Evolutionary conservation across 2,797 vertebrate genomes (phyloP).

Genomic region (Cyclopterus lumpus): DNA sequence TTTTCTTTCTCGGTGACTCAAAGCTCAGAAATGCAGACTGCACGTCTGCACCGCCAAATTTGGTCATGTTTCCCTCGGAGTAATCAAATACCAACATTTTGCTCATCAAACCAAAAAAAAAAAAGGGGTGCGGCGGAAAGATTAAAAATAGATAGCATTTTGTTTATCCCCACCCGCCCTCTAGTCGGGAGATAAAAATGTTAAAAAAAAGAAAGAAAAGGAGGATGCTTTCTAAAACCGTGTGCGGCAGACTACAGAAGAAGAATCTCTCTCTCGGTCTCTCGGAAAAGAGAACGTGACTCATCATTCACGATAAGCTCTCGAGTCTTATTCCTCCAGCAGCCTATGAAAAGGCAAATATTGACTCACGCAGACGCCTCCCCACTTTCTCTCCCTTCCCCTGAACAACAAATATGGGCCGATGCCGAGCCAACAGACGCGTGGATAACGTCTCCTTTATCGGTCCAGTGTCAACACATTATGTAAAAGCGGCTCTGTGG

Average conservation of each 20-base stretch:
- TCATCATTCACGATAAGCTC: conserved; percentile 1
- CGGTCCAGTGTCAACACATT: conserved; percentile 58
- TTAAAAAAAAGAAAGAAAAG: not conserved
- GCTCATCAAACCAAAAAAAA: conserved; percentile 20
- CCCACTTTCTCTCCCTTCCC: conserved; percentile 2
- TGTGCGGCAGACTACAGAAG: not conserved
- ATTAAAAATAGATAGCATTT: conserved; percentile 26
- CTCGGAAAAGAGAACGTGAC: too few species aligned
- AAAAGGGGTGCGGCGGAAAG: conserved; percentile 36
- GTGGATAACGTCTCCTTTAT: conserved; percentile 52
- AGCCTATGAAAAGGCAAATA: conserved; percentile 26
- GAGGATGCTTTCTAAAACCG: conserved; percentile 17
- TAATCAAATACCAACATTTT: conserved; percentile 53
- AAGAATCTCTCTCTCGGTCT: too few species aligned
- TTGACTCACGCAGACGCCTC: conserved; percentile 9
- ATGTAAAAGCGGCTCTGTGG: conserved; percentile 31
- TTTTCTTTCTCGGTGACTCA: conserved; percentile 62
- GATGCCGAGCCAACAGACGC: conserved; percentile 43
- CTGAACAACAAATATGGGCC: conserved; percentile 63
- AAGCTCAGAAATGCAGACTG: conserved; percentile 58
- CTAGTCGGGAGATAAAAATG: not conserved
- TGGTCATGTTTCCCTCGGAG: conserved; percentile 52
- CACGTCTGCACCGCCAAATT: conserved; percentile 63
- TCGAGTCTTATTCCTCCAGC: not conserved
- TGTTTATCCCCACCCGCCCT: conserved; percentile 37